Conservation (phyloP, 2,888 invertebrate species). For the Calliphora vomitoria region DNA sequence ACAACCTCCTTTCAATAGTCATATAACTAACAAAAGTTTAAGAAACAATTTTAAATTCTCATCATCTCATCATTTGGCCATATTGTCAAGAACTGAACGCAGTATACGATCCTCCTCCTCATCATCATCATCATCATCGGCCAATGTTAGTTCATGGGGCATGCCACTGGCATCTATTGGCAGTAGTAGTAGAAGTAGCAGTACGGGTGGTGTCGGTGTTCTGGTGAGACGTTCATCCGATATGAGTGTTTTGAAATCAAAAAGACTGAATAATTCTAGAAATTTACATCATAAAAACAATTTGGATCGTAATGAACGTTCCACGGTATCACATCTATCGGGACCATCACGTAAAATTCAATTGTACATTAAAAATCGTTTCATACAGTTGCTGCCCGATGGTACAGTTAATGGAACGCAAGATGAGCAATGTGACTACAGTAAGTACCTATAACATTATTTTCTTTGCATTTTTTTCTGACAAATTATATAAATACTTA, state of each 20-base stretch:
- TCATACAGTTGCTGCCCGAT: slow-evolving; percentile 92
- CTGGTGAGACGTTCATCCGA: slow-evolving; percentile 70
- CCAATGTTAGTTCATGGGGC: slow-evolving; percentile 51
- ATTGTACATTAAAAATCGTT: slow-evolving; percentile 93
- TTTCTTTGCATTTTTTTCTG: slow-evolving; percentile 10
- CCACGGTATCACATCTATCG: slow-evolving; percentile 92
- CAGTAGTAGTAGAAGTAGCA: slow-evolving; percentile 57
- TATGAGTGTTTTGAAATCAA: slow-evolving; percentile 81
- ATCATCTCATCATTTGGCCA: slow-evolving; percentile 76
- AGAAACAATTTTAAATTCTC: slow-evolving; percentile 77
- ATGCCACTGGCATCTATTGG: slow-evolving; percentile 32
- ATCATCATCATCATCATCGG: slow-evolving; percentile 32
- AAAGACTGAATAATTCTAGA: slow-evolving; percentile 84
- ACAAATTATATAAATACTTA: no score
- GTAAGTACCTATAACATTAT: slow-evolving; percentile 87
- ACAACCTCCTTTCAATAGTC: slow-evolving; percentile 32
- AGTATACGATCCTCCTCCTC: slow-evolving; percentile 79
- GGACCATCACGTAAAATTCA: slow-evolving; percentile 93
- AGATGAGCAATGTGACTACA: slow-evolving; percentile 92
- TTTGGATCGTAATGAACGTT: slow-evolving; percentile 87
- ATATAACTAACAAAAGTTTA: slow-evolving; percentile 39
- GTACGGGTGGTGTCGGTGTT: slow-evolving; percentile 63
- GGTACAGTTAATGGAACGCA: slow-evolving; percentile 94
- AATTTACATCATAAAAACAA: slow-evolving; percentile 80
- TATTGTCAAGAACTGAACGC: slow-evolving; percentile 84